phyloP scores from a whole-genome alignment of 2,888 invertebrate genomes.

The Andrena bicolor region DNA sequence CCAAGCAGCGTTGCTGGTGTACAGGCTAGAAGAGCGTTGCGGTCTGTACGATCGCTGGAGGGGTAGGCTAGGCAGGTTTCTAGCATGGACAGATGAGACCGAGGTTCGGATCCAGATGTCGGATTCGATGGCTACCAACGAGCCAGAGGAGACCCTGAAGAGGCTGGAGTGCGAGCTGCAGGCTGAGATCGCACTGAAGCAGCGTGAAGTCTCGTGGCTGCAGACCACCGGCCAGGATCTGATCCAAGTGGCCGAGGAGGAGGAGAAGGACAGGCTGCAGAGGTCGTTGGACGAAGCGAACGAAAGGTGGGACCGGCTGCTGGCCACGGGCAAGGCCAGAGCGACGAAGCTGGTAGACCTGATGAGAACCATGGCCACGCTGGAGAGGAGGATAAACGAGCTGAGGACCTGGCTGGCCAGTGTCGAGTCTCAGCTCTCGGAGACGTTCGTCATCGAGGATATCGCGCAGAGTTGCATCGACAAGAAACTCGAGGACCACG shows the following conservation, averaged over 20 bases:
- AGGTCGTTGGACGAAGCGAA: conserved; percentile 87
- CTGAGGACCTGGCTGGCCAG: conserved; percentile 90
- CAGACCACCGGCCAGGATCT: conserved; percentile 89
- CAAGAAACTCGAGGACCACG: conserved; percentile 89
- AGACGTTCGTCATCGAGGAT: conserved; percentile 89
- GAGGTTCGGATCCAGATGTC: conserved; percentile 86
- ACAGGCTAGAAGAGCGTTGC: conserved; percentile 91
- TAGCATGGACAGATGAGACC: conserved; percentile 90
- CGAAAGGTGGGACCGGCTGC: conserved; percentile 89
- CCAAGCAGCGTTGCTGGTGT: conserved; percentile 90
- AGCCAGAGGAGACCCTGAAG: conserved; percentile 91
- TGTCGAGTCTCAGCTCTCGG: conserved; percentile 90
- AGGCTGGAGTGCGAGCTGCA: conserved; percentile 91
- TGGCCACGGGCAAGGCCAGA: conserved; percentile 88
- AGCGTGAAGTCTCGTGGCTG: conserved; percentile 93
- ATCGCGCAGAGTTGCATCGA: conserved; percentile 89
- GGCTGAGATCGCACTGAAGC: conserved; percentile 91
- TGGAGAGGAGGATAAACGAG: conserved; percentile 91
- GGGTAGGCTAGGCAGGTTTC: conserved; percentile 88
- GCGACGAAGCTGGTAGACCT: conserved; percentile 91
- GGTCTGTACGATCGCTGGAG: conserved; percentile 91
- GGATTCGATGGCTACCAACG: conserved; percentile 85
- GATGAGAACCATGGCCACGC: conserved; percentile 89
- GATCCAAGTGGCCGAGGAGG: conserved; percentile 87
- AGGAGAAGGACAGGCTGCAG: conserved; percentile 87